Conservation (phyloP, 2,797 vertebrate genomes). For the Periparus ater region DNA sequence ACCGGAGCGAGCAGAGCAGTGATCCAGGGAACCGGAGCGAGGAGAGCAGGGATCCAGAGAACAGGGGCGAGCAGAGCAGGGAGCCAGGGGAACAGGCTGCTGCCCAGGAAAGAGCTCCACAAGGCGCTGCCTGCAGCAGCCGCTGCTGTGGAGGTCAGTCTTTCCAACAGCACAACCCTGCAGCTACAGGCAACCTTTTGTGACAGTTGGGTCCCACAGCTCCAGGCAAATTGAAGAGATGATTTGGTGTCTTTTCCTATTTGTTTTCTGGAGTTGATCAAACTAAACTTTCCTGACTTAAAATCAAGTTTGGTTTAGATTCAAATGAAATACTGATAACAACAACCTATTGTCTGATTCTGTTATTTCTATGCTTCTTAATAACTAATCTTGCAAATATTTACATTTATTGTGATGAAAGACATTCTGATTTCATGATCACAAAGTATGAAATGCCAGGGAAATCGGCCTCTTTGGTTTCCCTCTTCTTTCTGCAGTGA, state of each 20-base stretch:
- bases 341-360: neutral
- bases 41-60: too few species aligned
- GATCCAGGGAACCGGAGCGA: neutral
- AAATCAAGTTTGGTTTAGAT: constrained; percentile 7
- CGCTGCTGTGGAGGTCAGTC: neutral
- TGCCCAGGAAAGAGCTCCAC: neutral
- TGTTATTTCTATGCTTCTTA: neutral
- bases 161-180: neutral
- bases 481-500: neutral
- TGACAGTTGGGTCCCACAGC: constrained; percentile 22
- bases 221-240: neutral
- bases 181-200: constrained; percentile 30
- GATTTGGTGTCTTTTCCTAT: constrained; percentile 31
- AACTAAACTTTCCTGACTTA: constrained; percentile 26
- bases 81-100: neutral
- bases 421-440: neutral
- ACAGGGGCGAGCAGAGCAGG: too few species aligned
- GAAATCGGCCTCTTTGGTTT: neutral
- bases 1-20: too few species aligned
- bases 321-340: neutral
- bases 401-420: neutral
- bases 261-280: constrained; percentile 12
- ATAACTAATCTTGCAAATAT: neutral
- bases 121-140: neutral
- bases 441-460: neutral